These are phyloP conservation scores for Erebia epiphron DNA, from an alignment of 2,888 invertebrate genomes.

Conservation along the genomic window DNA sequence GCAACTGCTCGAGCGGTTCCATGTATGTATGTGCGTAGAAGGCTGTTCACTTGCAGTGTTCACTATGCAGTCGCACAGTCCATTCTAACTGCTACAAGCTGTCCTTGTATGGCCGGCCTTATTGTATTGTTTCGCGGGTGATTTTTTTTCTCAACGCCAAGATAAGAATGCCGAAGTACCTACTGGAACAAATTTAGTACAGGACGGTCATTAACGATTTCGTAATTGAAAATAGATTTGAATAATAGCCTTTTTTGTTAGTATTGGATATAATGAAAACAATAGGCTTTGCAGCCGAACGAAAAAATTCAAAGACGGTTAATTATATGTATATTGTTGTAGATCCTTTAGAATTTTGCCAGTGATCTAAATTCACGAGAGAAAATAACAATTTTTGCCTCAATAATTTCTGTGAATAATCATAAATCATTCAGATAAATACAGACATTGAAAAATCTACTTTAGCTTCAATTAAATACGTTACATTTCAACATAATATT, in stretches of 20 bases:
- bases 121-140: slow-evolving; percentile 12
- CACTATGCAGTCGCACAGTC: no score
- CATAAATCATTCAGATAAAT: neutral
- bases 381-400: neutral
- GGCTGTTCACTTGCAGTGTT: no score
- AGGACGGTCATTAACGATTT: slow-evolving; percentile 30
- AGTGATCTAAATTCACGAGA: neutral
- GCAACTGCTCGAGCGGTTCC: no score
- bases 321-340: neutral
- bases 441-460: neutral
- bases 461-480: neutral
- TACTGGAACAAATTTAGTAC: slow-evolving; percentile 31
- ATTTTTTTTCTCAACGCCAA: slow-evolving; percentile 22
- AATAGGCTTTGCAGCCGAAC: neutral
- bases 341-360: neutral
- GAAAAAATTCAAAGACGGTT: slow-evolving; percentile 1
- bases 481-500: neutral
- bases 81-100: no score
- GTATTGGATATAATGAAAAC: slow-evolving; percentile 11
- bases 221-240: slow-evolving; percentile 34
- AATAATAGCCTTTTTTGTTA: slow-evolving; percentile 19
- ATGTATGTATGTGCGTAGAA: no score
- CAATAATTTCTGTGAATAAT: neutral
- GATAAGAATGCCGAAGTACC: slow-evolving; percentile 17
- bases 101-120: no score